phyloP scores from a whole-genome alignment of 2,888 invertebrate species.

The Itoplectis maculator region DNA sequence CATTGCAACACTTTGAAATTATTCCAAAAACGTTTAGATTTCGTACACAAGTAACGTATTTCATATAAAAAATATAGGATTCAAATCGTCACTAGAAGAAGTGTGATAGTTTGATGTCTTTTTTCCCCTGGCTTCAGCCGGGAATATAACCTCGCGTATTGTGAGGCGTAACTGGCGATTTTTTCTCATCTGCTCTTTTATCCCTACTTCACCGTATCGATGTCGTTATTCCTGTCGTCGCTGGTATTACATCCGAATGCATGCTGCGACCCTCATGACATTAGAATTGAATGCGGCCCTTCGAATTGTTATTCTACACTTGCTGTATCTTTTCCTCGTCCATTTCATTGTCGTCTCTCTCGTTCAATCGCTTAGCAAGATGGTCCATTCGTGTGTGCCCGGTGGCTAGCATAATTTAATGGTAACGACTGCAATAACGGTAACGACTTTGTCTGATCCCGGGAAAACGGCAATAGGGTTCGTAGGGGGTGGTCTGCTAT shows the following conservation, averaged over 20 bases:
- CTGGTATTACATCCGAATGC: not conserved
- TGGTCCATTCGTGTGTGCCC: constrained; percentile 3
- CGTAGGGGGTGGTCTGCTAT: not conserved
- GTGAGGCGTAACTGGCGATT: not conserved
- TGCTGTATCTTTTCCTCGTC: constrained; percentile 8
- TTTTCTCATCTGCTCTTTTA: not conserved
- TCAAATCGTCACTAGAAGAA: not conserved
- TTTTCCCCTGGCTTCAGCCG: not conserved
- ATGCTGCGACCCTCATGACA: constrained; percentile 3
- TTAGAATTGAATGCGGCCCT: not conserved
- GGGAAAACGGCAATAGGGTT: constrained; percentile 30
- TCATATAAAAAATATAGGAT: not conserved
- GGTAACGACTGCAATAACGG: constrained; percentile 73
- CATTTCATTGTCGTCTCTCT: constrained; percentile 8
- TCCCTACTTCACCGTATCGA: not conserved
- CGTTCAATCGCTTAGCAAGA: not conserved
- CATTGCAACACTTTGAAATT: too few relatives aligned
- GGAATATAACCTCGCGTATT: not conserved
- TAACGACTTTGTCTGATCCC: constrained; percentile 66
- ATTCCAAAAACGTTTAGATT: too few relatives aligned
- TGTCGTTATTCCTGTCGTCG: not conserved
- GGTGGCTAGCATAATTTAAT: constrained; percentile 68
- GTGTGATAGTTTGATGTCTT: not conserved
- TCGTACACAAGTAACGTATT: too few relatives aligned
- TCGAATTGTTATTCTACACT: constrained; percentile 11